Base-by-base conservation (phyloP, 1,140 invertebrate genomes). In the Ruditapes philippinarum region DNA sequence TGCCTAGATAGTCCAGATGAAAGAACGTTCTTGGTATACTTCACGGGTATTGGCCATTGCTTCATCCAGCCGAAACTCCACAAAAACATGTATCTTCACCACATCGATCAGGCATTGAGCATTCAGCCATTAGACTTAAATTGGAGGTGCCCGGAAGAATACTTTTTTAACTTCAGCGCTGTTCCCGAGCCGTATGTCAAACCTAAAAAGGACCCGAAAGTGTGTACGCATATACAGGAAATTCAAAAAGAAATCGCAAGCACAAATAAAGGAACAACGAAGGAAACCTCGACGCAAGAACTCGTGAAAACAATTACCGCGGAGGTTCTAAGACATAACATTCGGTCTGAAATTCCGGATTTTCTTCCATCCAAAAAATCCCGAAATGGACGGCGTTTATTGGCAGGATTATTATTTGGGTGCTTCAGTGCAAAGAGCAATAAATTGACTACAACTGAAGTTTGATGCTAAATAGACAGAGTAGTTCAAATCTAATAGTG, bases 131-230 rank as follows among this genome's bases (percentile, higher is more conserved):
- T 89, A 1, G 68, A 89, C 49, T 45, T 89, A 19, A 89, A 89
- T 78, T 82, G 65, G 80, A 22, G 87, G 42, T 82, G 79, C 42
- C 87, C 87, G 17, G 87, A 89, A 40, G 79, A 89, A 49, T 89
- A 82, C 38, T 89, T 89, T 54, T 89, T 89, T 51, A 65, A 82
- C 45, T 82, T 89, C 40, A 82, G 45, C 14, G 80, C 79, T 0
- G 68, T 89, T 3, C 70, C 87, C 4, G 78, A 82, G 57, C 33
- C 33, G 2, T 19, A 28, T 38, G 28, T 28, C 14, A 45, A 36
- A 33, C 31, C 31, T 19, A 76, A 38, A 31, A 2, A 51, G 2
- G 60, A 79, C 11, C 5, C n/a, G 7, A 87, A 57, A 60, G 25
- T 73, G n/a, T 82, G 80, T 33, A 74, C 65, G 7, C 85, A 88